Base-by-base conservation (phyloP, 2,797 vertebrate genomes). In the Acipenser oxyrinchus region DNA sequence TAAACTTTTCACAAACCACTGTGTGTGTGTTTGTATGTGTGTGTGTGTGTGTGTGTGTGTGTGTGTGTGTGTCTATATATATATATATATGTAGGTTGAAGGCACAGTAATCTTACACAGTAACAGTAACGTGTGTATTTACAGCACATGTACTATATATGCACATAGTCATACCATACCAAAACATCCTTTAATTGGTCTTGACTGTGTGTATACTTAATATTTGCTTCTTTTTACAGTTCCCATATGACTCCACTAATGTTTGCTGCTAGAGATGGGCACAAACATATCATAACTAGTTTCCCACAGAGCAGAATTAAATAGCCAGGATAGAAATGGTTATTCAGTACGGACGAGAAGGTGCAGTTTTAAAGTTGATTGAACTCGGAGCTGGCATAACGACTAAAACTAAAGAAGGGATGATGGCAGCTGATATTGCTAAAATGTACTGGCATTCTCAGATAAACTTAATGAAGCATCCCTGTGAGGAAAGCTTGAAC, bases 301-400 rank as follows among this genome's bases (percentile, higher is more conserved):
- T 6, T 91, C 89, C 70, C 81, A 88, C 13, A 92, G 93, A 66
- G 92, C 95, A n/a, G 78, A 90, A 53, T 67, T 97, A 78, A 88
- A 98, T 48, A 55, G 72, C 69, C 93, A 94, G 77, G 90, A 96
- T 69, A 66, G 68, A 64, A 83, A 79, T 9, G 96, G 95, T 51
- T 92, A 89, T 89, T 68, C 85, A 86, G 75, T 80, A 88, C 1
- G 91, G 91, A 66, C 84, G 83, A 75, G 90, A 90, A 78, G 86
- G 77, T 68, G 92, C 90, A 0, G 87, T 93, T 76, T 77, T 94
- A 8, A 94, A 93, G 74, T 87, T 99, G 68, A 89, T 98, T 66
- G 92, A 97, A 71, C 86, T 98, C 7, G 94, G 95, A 84, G 95
- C 95, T 15, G 89, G 97, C 81, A 93, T 90, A 85, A 90, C 77